Base-by-base conservation (phyloP, 2,797 vertebrate species). In the Xiphorhynchus erythropygius region DNA sequence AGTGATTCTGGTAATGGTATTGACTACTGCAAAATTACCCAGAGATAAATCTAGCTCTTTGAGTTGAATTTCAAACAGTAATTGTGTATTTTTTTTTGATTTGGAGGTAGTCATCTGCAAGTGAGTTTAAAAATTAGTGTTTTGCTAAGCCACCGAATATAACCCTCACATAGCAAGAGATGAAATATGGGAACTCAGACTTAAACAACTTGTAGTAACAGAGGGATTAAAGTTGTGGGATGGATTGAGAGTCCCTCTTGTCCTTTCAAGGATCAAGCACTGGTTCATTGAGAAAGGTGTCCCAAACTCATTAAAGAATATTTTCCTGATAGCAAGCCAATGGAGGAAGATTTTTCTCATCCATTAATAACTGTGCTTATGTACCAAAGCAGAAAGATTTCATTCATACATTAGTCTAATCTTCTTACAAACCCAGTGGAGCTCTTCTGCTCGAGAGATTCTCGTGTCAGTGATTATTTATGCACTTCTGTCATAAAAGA, bases 101-200 rank as follows among this genome's bases (percentile, higher is more conserved):
- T 67, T 67, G 23, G 35, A 84, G 74, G 87, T 92, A 95, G 81
- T 94, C 71, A 96, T 75, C 86, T 93, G 67, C 87, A 96, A 91
- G 56, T 65, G 65, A 96, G 85, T 77, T 76, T 91, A 92, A 96
- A 97, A 96, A 92, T 78, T 15, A 60, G 84, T 53, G 62, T 79
- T 94, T 84, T 63, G 41, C 84, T 87, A 84, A 71, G 37, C 32
- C 64, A 80, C 32, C 55, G 65, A 68, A 90, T 94, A 87, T 73
- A 77, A 64, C 0, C 13, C 30, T 75, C n/a, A 59, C 39, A 76
- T 7, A 79, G 41, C 12, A 67, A 68, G 4, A 71, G 25, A 9
- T 53, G 15, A 62, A 75, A 82, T 65, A 69, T 1, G 37, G 52
- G 39, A 37, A 63, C 32, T 17, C 49, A 52, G 18, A 17, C 23